A percentile compares a stretch with the other conserved stretches of the same genome.
These are phyloP conservation scores for Tiphia femorata DNA, from an alignment of 2,888 invertebrate genomes.

Conservation along the genomic window DNA sequence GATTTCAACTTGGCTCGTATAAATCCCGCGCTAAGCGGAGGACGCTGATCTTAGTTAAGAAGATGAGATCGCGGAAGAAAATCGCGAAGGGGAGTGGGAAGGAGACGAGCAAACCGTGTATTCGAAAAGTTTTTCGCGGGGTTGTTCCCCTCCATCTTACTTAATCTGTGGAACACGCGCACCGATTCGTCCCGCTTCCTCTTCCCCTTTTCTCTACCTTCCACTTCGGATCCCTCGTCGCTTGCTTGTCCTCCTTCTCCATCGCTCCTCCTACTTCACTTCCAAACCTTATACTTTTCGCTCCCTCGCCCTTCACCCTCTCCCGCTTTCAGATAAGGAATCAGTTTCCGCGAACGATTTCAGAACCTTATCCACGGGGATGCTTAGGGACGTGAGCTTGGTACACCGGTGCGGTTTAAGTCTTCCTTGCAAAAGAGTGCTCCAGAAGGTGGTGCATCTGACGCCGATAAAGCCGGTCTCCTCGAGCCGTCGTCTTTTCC, in stretches of 20 bases:
- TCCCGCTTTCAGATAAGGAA: constrained; percentile 25
- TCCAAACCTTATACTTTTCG: background rate
- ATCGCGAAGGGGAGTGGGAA: too few relatives aligned
- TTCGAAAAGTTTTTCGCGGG: constrained; percentile 30
- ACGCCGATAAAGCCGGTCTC: constrained; percentile 35
- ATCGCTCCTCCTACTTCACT: background rate
- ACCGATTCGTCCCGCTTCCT: constrained; percentile 3
- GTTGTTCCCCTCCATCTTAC: constrained; percentile 16
- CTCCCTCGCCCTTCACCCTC: background rate
- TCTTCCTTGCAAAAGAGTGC: constrained; percentile 15
- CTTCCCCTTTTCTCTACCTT: too few relatives aligned
- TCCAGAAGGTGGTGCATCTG: constrained; percentile 35
- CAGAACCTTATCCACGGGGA: constrained; percentile 25
- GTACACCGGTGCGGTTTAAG: constrained; percentile 21
- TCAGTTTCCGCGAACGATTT: constrained; percentile 24
- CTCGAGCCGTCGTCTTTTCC: constrained; percentile 33
- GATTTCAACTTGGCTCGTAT: constrained; percentile 47
- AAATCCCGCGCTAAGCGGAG: constrained; percentile 42
- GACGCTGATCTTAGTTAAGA: constrained; percentile 38
- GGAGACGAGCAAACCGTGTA: too few relatives aligned
- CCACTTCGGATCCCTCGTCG: too few relatives aligned
- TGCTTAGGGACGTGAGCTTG: constrained; percentile 14
- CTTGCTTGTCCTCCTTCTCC: too few relatives aligned
- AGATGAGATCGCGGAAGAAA: constrained; percentile 32
- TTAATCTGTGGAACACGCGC: constrained; percentile 32